Percentiles rank a stretch among this genome's conserved stretches.
Evolutionary conservation across 2,888 invertebrate species (phyloP).

Genomic region (Athripsodes cinereus): DNA sequence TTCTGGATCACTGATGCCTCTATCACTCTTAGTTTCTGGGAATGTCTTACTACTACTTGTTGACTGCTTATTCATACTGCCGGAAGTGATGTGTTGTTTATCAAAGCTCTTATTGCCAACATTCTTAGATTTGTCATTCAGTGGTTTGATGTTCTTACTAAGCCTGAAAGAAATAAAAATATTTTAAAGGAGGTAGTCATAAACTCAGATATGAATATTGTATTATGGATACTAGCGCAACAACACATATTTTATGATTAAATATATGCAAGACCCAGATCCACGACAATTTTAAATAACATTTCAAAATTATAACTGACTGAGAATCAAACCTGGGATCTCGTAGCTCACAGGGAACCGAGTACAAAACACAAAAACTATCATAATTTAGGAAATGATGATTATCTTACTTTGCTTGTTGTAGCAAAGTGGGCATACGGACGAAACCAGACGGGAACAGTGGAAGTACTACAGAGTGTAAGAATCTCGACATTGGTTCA

Average conservation of each 20-base stretch:
- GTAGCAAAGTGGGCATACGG: slow-evolving; percentile 48
- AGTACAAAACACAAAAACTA: too few species aligned
- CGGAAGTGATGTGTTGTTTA: background rate
- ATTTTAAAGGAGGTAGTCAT: too few species aligned
- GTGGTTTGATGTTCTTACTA: slow-evolving; percentile 39
- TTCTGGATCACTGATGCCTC: slow-evolving; percentile 23
- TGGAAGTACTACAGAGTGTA: slow-evolving; percentile 55
- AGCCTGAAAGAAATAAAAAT: slow-evolving; percentile 37
- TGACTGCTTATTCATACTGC: slow-evolving; percentile 6
- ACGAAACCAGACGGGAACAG: slow-evolving; percentile 67
- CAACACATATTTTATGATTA: too few species aligned
- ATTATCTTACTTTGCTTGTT: slow-evolving; percentile 46
- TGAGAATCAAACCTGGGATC: too few species aligned
- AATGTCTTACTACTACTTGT: slow-evolving; percentile 5
- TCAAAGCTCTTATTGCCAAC: slow-evolving; percentile 8
- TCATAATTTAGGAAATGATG: too few species aligned
- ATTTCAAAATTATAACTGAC: background rate
- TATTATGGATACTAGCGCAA: too few species aligned
- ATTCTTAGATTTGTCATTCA: slow-evolving; percentile 36
- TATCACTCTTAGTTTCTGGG: background rate
- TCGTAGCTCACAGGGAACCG: too few species aligned
- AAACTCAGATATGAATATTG: too few species aligned
- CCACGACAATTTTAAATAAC: background rate
- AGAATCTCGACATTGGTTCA: slow-evolving; percentile 47
- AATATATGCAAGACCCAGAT: background rate